These are phyloP conservation scores for Syngnathus typhle DNA, from an alignment of 2,113 vertebrate species.

Conservation along the genomic window DNA sequence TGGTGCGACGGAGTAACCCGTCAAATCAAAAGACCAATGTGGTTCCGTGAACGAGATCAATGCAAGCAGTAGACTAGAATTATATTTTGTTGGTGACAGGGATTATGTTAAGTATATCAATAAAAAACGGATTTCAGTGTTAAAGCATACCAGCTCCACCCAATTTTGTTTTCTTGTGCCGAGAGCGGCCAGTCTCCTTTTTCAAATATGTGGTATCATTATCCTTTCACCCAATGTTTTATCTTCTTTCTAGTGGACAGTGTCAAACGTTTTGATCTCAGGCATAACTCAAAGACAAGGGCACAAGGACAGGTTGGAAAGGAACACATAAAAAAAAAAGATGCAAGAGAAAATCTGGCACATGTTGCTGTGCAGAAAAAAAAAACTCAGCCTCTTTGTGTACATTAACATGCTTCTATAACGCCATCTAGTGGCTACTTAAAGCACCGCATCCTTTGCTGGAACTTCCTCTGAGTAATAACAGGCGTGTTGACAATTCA, in stretches of 20 bases:
- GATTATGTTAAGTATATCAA: constrained; percentile 26
- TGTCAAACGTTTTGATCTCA: constrained; percentile 35
- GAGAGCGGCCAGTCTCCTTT: constrained; percentile 18
- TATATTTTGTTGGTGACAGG: constrained; percentile 15
- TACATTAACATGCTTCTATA: constrained; percentile 36
- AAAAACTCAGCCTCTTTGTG: constrained; percentile 13
- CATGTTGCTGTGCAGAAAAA: constrained; percentile 45
- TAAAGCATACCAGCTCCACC: constrained; percentile 32
- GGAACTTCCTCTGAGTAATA: not conserved
- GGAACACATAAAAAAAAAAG: constrained; percentile 24
- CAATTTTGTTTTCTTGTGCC: constrained; percentile 17
- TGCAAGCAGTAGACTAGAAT: constrained; percentile 4
- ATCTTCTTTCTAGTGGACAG: constrained; percentile 49
- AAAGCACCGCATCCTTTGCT: not conserved
- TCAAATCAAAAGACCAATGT: not conserved
- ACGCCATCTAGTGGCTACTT: constrained; percentile 54
- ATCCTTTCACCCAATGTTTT: constrained; percentile 46
- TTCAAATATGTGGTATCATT: constrained; percentile 39
- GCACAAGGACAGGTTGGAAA: constrained; percentile 11
- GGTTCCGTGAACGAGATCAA: constrained; percentile 4
- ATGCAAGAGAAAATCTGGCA: constrained; percentile 37
- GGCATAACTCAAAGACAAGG: constrained; percentile 17
- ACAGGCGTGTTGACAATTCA: not conserved
- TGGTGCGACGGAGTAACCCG: no score
- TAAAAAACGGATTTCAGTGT: constrained; percentile 33